These are phyloP conservation scores for Drosophila lutescens DNA, from an alignment of 2,888 invertebrate species.

Conservation along the genomic window DNA sequence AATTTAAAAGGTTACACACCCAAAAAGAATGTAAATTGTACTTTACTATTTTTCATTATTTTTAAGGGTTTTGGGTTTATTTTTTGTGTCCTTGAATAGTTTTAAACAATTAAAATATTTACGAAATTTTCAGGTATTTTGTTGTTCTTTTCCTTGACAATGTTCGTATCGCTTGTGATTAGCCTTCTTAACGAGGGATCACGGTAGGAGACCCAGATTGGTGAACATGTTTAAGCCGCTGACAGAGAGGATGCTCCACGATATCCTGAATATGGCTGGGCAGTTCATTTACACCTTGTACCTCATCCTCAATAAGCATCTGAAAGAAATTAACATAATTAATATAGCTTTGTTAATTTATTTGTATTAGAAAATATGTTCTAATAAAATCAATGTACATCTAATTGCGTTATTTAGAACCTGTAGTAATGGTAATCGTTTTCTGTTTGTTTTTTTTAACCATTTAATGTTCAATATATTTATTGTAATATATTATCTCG, in stretches of 20 bases:
- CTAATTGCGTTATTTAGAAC: no score
- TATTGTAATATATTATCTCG: background rate
- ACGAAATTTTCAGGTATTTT: no score
- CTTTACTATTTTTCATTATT: no score
- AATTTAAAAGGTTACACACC: no score
- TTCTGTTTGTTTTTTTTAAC: no score
- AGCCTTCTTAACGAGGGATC: slow-evolving; percentile 85
- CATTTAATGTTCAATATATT: background rate
- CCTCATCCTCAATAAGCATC: slow-evolving; percentile 74
- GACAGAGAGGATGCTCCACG: slow-evolving; percentile 87
- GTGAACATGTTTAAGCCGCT: slow-evolving; percentile 86
- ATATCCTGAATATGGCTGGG: slow-evolving; percentile 81
- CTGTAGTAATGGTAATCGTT: no score
- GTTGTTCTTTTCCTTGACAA: slow-evolving; percentile 64
- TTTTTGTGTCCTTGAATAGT: no score
- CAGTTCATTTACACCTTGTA: slow-evolving; percentile 74
- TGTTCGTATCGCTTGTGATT: slow-evolving; percentile 87
- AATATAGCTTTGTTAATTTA: background rate
- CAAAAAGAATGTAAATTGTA: no score
- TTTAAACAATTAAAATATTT: no score
- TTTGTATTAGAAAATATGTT: background rate
- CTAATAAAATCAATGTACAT: no score
- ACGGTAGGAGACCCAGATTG: slow-evolving; percentile 86
- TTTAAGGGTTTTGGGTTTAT: no score
- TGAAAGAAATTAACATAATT: slow-evolving; percentile 30